Conservation (phyloP, 2,888 invertebrate species). For the Laspeyria flexula region DNA sequence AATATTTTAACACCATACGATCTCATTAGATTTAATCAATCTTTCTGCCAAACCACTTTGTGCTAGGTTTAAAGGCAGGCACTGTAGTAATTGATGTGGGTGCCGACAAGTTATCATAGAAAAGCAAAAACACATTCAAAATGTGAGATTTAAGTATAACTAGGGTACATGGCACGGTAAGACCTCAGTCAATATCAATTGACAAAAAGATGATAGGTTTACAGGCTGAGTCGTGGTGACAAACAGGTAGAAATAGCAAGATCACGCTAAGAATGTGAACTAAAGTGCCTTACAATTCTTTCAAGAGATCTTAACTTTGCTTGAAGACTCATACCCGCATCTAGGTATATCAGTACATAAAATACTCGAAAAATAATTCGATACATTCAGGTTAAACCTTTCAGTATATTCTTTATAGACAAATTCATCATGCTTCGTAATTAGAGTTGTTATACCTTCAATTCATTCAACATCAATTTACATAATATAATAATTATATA, state of each 20-base stretch:
- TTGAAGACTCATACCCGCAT: too few species aligned
- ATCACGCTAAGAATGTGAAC: too few species aligned
- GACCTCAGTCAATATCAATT: constrained; percentile 52
- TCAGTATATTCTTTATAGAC: constrained; percentile 26
- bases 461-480: constrained; percentile 22
- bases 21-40: neutral
- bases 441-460: constrained; percentile 10
- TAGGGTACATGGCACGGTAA: constrained; percentile 50
- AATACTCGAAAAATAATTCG: constrained; percentile 59
- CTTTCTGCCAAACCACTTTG: neutral
- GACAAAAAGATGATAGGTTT: constrained; percentile 40
- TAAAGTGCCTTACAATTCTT: too few species aligned
- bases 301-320: too few species aligned
- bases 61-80: neutral
- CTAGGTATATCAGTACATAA: too few species aligned
- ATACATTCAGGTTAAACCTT: constrained; percentile 43
- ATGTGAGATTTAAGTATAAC: neutral
- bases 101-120: neutral
- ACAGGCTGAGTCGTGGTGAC: too few species aligned
- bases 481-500: constrained; percentile 8
- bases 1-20: neutral
- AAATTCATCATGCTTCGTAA: constrained; percentile 17
- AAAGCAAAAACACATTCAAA: neutral
- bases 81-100: neutral
- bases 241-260: too few species aligned